Percentiles rank a stretch among this genome's conserved stretches.
Conservation (phyloP, 2,113 vertebrate genomes). For the Bombycilla garrulus region DNA sequence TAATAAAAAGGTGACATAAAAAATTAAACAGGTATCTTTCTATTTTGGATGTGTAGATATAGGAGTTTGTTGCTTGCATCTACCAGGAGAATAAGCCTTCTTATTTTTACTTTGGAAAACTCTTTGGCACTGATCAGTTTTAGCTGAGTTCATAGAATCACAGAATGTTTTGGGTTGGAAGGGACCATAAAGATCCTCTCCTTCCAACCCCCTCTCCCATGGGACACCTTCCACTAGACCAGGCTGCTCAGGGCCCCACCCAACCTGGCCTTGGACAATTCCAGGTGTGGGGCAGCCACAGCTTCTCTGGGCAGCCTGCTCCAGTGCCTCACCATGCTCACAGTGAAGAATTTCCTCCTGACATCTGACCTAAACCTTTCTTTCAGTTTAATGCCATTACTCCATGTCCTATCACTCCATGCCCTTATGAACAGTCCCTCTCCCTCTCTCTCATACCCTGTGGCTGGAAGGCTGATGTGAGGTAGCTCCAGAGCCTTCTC, state of each 20-base stretch:
- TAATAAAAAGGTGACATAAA: background rate
- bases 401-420: rapidly evolving
- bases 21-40: background rate
- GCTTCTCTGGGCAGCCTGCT: background rate
- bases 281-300: background rate
- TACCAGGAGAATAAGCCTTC: background rate
- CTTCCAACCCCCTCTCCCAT: rapidly evolving
- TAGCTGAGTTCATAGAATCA: background rate
- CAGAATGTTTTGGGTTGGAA: background rate
- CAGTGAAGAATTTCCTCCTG: background rate
- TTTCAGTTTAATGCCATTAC: background rate
- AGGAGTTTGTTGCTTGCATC: background rate
- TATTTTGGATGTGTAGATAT: background rate
- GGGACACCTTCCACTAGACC: background rate
- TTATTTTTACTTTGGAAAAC: background rate
- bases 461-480: background rate
- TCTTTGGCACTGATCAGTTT: background rate
- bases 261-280: background rate
- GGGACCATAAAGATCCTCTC: background rate
- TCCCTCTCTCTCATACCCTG: rapidly evolving
- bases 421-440: background rate
- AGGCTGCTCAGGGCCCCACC: background rate
- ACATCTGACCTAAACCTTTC: background rate
- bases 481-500: background rate
- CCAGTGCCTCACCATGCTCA: background rate